A percentile compares a stretch with the other conserved stretches of the same genome.
Conservation (phyloP, 92 coral and sea anemone genomes). For the Phenganax subtilis region DNA sequence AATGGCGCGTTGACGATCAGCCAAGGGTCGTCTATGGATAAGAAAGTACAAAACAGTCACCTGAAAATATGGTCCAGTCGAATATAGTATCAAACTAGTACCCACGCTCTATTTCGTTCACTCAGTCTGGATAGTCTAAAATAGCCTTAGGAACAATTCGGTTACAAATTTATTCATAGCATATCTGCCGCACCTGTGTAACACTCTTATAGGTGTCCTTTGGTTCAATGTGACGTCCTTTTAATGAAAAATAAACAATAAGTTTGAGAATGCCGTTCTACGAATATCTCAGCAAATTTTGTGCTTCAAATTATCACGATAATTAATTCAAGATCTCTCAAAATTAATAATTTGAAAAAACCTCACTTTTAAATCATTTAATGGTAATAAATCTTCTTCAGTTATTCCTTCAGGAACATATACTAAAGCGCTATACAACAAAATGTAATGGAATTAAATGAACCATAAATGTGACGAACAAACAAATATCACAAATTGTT, state of each 20-base stretch:
- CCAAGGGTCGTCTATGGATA: conserved; percentile 72
- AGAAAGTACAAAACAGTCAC: conserved; percentile 1
- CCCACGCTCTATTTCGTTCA: background rate
- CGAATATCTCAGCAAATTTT: background rate
- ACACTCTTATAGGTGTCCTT: conserved; percentile 82
- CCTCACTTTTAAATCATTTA: conserved; percentile 54
- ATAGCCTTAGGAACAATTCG: background rate
- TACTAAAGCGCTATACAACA: conserved; percentile 60
- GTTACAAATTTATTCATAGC: background rate
- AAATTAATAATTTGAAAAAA: background rate
- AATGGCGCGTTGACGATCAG: conserved; percentile 70
- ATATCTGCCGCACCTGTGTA: conserved; percentile 67
- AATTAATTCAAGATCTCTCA: background rate
- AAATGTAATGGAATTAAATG: background rate
- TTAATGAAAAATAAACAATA: background rate
- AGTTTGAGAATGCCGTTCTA: background rate
- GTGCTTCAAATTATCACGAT: background rate
- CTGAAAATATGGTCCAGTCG: background rate
- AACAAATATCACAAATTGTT: background rate
- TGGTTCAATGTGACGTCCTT: conserved; percentile 70
- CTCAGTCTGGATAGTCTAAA: background rate
- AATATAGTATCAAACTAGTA: background rate
- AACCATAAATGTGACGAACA: background rate
- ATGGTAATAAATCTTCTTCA: conserved; percentile 51
- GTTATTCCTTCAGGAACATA: conserved; percentile 70